Evolutionary conservation across 2,113 vertebrate species (phyloP).

Genomic region (Chloroceryle aenea): DNA sequence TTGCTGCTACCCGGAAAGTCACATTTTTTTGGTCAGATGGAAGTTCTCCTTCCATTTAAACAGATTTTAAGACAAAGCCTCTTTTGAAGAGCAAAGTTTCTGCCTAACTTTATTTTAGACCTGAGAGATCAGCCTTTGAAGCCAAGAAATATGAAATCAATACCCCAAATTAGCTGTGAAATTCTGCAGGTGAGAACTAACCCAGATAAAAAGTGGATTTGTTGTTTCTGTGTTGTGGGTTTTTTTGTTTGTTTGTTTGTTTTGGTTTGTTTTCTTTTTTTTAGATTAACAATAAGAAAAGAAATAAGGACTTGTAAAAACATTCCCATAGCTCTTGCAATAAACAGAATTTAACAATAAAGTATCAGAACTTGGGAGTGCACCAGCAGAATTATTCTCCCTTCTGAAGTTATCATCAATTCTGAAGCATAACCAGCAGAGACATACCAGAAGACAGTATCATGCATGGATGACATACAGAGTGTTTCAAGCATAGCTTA

Average conservation of each 20-base stretch:
- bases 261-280: background rate
- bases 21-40: background rate
- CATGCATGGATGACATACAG: slow-evolving; percentile 2
- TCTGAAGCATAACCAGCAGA: background rate
- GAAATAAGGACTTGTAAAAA: background rate
- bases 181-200: slow-evolving; percentile 33
- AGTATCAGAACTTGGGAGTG: background rate
- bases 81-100: background rate
- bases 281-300: background rate
- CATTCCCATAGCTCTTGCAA: background rate
- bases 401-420: background rate
- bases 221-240: no score
- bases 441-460: slow-evolving; percentile 1
- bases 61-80: background rate
- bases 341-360: slow-evolving; percentile 18
- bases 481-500: slow-evolving; percentile 40
- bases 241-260: no score
- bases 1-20: slow-evolving; percentile 31
- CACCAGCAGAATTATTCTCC: slow-evolving; percentile 33
- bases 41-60: slow-evolving; percentile 8
- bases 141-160: background rate
- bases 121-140: slow-evolving; percentile 18
- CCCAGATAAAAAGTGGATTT: background rate
- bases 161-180: background rate
- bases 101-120: background rate